A percentile compares a stretch with the other conserved stretches of the same genome.
Conservation (phyloP, 2,113 vertebrate genomes). For the Alligator mississippiensis region DNA sequence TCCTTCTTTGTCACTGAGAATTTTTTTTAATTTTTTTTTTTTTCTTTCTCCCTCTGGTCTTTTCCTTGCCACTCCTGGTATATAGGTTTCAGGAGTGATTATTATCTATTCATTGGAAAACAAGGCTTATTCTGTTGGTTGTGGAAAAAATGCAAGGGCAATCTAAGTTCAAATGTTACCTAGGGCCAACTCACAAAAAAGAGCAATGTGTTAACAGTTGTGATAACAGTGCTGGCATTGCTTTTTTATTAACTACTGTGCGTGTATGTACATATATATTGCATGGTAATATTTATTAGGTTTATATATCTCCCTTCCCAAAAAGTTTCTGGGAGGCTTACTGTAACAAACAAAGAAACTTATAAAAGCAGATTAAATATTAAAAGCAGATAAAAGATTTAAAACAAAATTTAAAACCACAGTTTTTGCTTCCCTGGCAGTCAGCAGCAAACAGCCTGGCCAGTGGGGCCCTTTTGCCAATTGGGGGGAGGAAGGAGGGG, state of each 20-base stretch:
- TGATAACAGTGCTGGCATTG: not conserved
- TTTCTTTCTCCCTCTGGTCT: not conserved
- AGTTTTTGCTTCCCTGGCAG: no score
- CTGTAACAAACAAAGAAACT: no score
- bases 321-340: no score
- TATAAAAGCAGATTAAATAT: no score
- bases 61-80: constrained; percentile 14
- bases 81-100: not conserved
- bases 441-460: no score
- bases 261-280: not conserved
- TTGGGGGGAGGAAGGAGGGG: no score
- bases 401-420: no score
- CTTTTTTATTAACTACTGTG: not conserved
- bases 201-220: rapidly evolving
- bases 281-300: no score
- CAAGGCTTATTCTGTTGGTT: constrained; percentile 8
- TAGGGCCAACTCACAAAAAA: not conserved
- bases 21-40: constrained; percentile 47
- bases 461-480: no score
- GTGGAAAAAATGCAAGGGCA: not conserved
- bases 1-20: not conserved
- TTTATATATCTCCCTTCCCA: no score
- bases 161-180: not conserved
- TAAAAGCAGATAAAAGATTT: no score
- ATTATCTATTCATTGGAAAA: not conserved